phyloP scores from a whole-genome alignment of 2,113 vertebrate species.

The Grammomys surdaster region DNA sequence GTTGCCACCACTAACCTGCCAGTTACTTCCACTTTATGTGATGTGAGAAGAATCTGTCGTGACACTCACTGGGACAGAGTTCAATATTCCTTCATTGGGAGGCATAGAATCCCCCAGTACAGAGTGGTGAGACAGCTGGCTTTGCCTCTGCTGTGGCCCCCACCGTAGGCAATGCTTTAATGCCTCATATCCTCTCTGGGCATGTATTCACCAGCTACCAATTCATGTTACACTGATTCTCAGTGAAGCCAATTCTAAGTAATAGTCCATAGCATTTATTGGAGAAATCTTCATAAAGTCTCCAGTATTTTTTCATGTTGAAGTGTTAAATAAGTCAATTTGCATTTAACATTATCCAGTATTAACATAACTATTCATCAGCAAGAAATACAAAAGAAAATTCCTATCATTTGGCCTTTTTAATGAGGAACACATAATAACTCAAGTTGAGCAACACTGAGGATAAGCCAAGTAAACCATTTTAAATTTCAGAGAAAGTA shows the following conservation, averaged over 20 bases:
- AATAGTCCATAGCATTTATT: neutral
- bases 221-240: neutral
- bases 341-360: neutral
- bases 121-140: neutral
- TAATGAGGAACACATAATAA: slow-evolving; percentile 12
- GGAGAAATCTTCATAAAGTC: neutral
- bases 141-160: neutral
- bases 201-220: neutral
- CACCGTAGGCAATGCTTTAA: neutral
- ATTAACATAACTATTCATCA: neutral
- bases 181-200: neutral
- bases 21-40: neutral
- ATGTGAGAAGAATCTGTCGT: neutral
- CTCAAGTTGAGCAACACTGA: neutral
- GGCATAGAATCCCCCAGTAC: neutral
- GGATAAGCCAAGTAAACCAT: neutral
- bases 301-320: neutral
- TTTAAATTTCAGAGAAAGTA: slow-evolving; percentile 31
- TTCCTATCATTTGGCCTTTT: neutral
- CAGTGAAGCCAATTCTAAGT: neutral
- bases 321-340: slow-evolving; percentile 25
- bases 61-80: neutral
- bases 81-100: neutral
- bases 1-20: neutral
- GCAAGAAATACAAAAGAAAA: slow-evolving; percentile 1